Evolutionary conservation across 1,140 invertebrate genomes (phyloP).

Genomic region (Aethina tumida): DNA sequence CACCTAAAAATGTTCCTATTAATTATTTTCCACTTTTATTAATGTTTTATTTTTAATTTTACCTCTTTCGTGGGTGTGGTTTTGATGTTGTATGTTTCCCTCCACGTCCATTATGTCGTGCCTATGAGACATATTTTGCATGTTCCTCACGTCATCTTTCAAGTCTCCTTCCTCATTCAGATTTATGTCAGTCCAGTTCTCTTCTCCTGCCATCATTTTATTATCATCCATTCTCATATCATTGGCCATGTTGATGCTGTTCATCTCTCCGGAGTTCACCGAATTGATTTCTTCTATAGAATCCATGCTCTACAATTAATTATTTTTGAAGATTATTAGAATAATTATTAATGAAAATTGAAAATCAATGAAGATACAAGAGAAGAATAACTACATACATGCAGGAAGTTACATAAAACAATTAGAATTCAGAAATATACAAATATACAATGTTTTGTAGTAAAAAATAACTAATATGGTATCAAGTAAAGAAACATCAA

Average conservation of each 20-base stretch:
- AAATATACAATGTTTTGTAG: no score
- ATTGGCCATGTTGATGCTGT: constrained; percentile 52
- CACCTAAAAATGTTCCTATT: constrained; percentile 30
- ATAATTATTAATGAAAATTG: not conserved
- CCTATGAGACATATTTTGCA: constrained; percentile 44
- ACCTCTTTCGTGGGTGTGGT: constrained; percentile 45
- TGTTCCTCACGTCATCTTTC: constrained; percentile 53
- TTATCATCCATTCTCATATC: constrained; percentile 56
- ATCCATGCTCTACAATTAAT: constrained; percentile 58
- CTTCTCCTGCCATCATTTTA: constrained; percentile 56
- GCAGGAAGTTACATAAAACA: no score
- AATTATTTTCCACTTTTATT: not conserved
- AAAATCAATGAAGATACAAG: no score
- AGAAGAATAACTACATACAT: no score
- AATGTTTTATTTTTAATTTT: not conserved
- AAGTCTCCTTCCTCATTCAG: constrained; percentile 71
- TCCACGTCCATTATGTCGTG: constrained; percentile 37
- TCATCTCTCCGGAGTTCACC: constrained; percentile 56
- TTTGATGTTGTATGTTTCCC: constrained; percentile 36
- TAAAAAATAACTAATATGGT: no score
- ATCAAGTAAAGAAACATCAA: no score
- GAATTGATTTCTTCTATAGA: constrained; percentile 63
- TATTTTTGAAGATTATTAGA: no score
- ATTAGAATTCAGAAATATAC: no score
- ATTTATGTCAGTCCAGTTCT: constrained; percentile 87